Conservation (phyloP, 1,140 invertebrate species). For the Drosophila ironensis region DNA sequence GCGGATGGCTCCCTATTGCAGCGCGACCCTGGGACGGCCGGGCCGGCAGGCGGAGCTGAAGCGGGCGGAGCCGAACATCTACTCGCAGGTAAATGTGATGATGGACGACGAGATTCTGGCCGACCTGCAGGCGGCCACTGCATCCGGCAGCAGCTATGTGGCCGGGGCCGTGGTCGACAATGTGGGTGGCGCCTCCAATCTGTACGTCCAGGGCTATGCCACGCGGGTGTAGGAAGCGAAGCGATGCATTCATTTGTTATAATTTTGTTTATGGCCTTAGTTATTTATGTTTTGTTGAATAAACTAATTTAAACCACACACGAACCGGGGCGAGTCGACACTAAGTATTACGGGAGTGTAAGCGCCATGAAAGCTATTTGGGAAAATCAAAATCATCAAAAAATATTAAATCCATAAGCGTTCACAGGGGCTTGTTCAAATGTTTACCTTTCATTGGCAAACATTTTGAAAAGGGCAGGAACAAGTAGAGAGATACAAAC, state of each 20-base stretch:
- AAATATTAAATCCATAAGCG: too few species aligned
- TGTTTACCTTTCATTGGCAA: constrained; percentile 52
- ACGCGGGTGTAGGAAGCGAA: constrained; percentile 47
- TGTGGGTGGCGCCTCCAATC: constrained; percentile 48
- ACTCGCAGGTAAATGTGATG: constrained; percentile 84
- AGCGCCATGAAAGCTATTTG: too few species aligned
- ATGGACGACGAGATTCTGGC: constrained; percentile 74
- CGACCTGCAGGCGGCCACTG: constrained; percentile 64
- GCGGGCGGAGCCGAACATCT: constrained; percentile 84
- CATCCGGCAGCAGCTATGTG: constrained; percentile 62
- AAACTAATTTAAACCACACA: constrained; percentile 23
- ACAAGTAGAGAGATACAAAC: constrained; percentile 11
- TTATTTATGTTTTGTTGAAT: constrained; percentile 41
- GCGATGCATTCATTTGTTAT: constrained; percentile 9
- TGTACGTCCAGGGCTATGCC: constrained; percentile 59
- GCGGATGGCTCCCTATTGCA: constrained; percentile 82
- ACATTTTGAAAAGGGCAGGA: constrained; percentile 14
- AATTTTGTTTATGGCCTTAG: constrained; percentile 8
- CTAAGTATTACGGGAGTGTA: background rate
- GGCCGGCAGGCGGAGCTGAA: constrained; percentile 82
- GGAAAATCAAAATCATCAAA: too few species aligned
- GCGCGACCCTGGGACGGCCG: constrained; percentile 83
- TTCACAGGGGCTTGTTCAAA: constrained; percentile 27
- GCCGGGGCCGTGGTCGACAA: constrained; percentile 71
- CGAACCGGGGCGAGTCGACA: too few species aligned